A percentile compares a stretch with the other conserved stretches of the same genome.
phyloP scores from a whole-genome alignment of 2,797 vertebrate species.

The Sebastes dallii region DNA sequence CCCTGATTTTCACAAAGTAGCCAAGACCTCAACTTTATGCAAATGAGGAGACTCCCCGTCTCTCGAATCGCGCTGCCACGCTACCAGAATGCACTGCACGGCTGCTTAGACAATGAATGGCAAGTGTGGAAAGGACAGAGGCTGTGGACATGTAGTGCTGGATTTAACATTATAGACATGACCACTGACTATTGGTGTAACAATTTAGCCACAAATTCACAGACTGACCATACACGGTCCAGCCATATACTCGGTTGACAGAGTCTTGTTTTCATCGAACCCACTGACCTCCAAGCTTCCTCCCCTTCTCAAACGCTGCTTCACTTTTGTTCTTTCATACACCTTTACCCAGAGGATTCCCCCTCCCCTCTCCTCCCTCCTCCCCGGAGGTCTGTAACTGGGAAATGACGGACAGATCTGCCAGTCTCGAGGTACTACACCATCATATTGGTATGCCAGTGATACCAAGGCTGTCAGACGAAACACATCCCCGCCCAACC shows the following conservation, averaged over 20 bases:
- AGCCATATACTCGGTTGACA: too few species aligned
- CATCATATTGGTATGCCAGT: slow-evolving; percentile 10
- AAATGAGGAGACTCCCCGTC: too few species aligned
- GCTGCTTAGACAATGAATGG: too few species aligned
- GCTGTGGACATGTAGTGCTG: too few species aligned
- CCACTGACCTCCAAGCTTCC: neutral
- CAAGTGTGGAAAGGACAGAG: too few species aligned
- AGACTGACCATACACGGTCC: too few species aligned
- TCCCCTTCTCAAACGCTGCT: neutral
- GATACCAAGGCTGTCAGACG: slow-evolving; percentile 32
- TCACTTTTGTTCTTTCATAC: slow-evolving; percentile 6
- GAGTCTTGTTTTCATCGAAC: slow-evolving; percentile 2
- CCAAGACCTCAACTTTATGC: too few species aligned
- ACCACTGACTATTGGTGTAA: too few species aligned
- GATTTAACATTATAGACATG: too few species aligned
- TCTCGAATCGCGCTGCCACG: accelerated
- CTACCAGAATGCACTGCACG: too few species aligned
- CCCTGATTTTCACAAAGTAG: too few species aligned
- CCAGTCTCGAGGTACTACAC: neutral
- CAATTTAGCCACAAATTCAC: too few species aligned
- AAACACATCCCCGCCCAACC: slow-evolving; percentile 16
- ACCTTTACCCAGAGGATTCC: neutral
- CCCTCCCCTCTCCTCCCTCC: neutral
- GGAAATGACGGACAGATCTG: slow-evolving; percentile 37
- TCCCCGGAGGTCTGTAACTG: slow-evolving; percentile 3